Percentiles rank a stretch among this genome's conserved stretches.
These are phyloP conservation scores for Gallinago stenura DNA, from an alignment of 2,797 vertebrate species.

Conservation along the genomic window DNA sequence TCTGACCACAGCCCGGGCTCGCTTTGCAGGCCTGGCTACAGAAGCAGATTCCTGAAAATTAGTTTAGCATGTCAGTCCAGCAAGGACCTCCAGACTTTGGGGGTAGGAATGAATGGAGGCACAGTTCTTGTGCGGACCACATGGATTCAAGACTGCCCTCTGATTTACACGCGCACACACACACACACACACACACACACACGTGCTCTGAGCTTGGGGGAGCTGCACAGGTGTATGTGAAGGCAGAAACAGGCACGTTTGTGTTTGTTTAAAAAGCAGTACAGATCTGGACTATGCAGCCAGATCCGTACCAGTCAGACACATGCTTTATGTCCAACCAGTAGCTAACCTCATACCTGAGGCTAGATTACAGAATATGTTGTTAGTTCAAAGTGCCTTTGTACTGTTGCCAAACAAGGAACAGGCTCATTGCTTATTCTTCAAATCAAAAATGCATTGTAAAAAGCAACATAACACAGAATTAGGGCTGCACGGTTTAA, in stretches of 20 bases:
- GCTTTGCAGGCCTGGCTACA: not conserved
- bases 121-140: slow-evolving; percentile 36
- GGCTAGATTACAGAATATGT: slow-evolving; percentile 1
- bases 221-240: slow-evolving; percentile 16
- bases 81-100: not conserved
- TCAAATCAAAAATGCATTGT: slow-evolving; percentile 6
- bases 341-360: slow-evolving; percentile 53
- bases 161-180: not conserved
- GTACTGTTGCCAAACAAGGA: slow-evolving; percentile 46
- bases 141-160: not conserved
- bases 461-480: not conserved
- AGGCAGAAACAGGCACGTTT: not conserved
- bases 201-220: not conserved
- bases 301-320: not conserved
- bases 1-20: not conserved
- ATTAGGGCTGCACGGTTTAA: not conserved
- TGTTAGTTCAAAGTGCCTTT: slow-evolving; percentile 30
- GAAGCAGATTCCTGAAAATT: slow-evolving; percentile 56
- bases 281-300: not conserved
- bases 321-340: slow-evolving; percentile 18
- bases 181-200: no score
- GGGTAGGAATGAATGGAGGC: slow-evolving; percentile 26
- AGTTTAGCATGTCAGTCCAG: slow-evolving; percentile 43
- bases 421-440: slow-evolving; percentile 11
- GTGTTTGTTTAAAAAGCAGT: not conserved